These are phyloP conservation scores for Acrobeloides nanus DNA, from an alignment of 2,888 invertebrate species.

Conservation along the genomic window DNA sequence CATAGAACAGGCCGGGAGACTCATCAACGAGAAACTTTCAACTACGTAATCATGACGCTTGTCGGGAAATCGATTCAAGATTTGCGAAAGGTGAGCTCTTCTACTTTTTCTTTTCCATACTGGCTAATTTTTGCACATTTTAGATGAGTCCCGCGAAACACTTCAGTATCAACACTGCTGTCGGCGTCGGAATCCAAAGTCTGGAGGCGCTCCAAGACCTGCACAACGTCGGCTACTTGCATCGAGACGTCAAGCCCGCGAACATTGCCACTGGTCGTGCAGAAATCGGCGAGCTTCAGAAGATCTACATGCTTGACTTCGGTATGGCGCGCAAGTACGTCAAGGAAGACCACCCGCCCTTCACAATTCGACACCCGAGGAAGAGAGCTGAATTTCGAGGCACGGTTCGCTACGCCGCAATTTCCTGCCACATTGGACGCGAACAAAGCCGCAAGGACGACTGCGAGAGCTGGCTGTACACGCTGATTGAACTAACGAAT, in stretches of 20 bases:
- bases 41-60: slow-evolving; percentile 50
- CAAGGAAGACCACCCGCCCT: slow-evolving; percentile 35
- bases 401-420: slow-evolving; percentile 45
- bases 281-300: slow-evolving; percentile 37
- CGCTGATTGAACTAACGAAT: slow-evolving; percentile 42
- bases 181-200: slow-evolving; percentile 35
- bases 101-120: too few species aligned
- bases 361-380: slow-evolving; percentile 39
- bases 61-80: slow-evolving; percentile 47
- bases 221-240: slow-evolving; percentile 40
- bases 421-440: slow-evolving; percentile 42
- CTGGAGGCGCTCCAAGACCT: slow-evolving; percentile 47
- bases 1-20: slow-evolving; percentile 46
- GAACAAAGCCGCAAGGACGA: slow-evolving; percentile 46
- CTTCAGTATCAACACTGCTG: slow-evolving; percentile 43
- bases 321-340: slow-evolving; percentile 39
- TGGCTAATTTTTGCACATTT: too few species aligned
- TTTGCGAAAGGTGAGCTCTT: slow-evolving; percentile 18
- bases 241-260: slow-evolving; percentile 36
- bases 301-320: slow-evolving; percentile 46
- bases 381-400: slow-evolving; percentile 46
- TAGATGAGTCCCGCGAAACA: slow-evolving; percentile 29
- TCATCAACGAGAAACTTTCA: too few species aligned
- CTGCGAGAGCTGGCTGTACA: slow-evolving; percentile 41
- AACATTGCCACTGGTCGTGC: slow-evolving; percentile 43